Evolutionary conservation across 2,113 vertebrate species (phyloP), one percentile per base, ranked within the genome.

Genomic region (Channa maculata): DNA sequence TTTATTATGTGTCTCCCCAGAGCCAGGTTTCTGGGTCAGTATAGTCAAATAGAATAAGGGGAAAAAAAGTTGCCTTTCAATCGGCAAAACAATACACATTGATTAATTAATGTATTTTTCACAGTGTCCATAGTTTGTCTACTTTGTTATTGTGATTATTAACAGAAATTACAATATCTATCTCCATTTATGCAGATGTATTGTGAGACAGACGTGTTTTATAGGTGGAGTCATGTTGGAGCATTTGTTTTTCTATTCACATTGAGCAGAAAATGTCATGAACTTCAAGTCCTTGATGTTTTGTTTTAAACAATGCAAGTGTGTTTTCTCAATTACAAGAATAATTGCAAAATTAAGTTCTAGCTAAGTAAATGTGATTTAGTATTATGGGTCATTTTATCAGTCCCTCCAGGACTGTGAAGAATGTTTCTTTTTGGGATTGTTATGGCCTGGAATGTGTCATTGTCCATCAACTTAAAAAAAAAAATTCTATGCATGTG

Each of bases 1-100:
- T 55, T 84, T 69, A 58, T 80, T 82, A 70, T 73, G 38, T 58
- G 14, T 73, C 49, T 76, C 64, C 71, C 62, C n/a, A 5, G 33
- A 39, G 68, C 37, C 24, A 24, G 34, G 37, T 77, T 72, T 77
- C 50, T 61, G 75, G 75, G 68, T 88, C 77, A 75, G 8, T 3
- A 3, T 63, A 84, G 81, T 78, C 60, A 64, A 76, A 79, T 62
- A 49, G 36, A 71, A 71, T 82, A 0, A 38, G 54, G 65, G 24
- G 1, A 49, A 33, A 24, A 4, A 52, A 80, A 69, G 51, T 46
- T 57, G 14, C 63, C 45, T 51, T 75, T 84, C 53, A 71, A 13
- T 70, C 38, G 62, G 39, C 36, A 14, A 48, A 48, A 24, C 5
- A 37, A 63, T 43, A 15, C n/a, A 43, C 8, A 10, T 6, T 67